phyloP scores from a whole-genome alignment of 1,140 invertebrate genomes.

The Leptinotarsa defecta region DNA sequence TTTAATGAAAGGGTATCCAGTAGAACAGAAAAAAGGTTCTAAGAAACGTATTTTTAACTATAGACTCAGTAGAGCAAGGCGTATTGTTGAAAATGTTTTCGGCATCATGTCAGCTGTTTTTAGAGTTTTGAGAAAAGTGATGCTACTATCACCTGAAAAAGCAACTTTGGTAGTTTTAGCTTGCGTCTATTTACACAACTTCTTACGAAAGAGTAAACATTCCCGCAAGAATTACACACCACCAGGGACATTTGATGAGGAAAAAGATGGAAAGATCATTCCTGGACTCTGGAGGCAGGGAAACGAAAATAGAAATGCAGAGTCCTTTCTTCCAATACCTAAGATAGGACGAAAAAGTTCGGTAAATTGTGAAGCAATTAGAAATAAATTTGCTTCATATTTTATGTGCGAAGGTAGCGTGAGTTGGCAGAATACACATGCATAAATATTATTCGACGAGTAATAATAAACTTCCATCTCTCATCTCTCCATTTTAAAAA shows the following conservation, averaged over 20 bases:
- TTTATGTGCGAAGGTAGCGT: slow-evolving; percentile 12
- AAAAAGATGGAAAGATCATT: background rate
- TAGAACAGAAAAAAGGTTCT: slow-evolving; percentile 25
- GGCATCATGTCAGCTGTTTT: slow-evolving; percentile 25
- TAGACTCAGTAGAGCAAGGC: slow-evolving; percentile 22
- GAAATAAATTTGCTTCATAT: slow-evolving; percentile 12
- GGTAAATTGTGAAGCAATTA: slow-evolving; percentile 2
- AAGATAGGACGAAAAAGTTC: slow-evolving; percentile 12
- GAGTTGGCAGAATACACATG: background rate
- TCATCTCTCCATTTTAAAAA: no score
- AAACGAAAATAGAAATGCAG: slow-evolving; percentile 13
- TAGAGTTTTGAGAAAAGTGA: slow-evolving; percentile 46
- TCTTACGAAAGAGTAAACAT: slow-evolving; percentile 10
- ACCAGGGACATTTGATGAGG: slow-evolving; percentile 10
- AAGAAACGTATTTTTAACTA: slow-evolving; percentile 32
- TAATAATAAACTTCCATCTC: background rate
- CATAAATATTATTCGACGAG: background rate
- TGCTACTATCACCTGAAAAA: slow-evolving; percentile 30
- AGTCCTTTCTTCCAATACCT: slow-evolving; percentile 19
- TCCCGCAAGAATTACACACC: slow-evolving; percentile 14
- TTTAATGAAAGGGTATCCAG: slow-evolving; percentile 27
- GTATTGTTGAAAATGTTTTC: no score
- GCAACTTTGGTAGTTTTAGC: slow-evolving; percentile 23
- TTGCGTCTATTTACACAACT: slow-evolving; percentile 31
- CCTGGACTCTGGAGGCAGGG: background rate